Evolutionary conservation across 1,140 invertebrate genomes (phyloP).

Genomic region (Drosophila trapezifrons): DNA sequence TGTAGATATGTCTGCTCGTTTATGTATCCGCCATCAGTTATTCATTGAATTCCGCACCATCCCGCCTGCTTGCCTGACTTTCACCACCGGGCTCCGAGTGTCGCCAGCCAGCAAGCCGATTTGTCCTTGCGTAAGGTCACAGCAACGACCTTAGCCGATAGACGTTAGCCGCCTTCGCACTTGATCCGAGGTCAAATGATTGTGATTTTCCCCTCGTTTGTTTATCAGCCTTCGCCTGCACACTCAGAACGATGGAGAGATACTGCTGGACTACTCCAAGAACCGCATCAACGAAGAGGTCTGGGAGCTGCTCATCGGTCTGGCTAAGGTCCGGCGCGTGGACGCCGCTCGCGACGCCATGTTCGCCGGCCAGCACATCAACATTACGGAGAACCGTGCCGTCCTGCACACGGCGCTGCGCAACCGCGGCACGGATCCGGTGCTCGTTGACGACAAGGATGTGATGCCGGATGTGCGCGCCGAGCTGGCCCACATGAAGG

Average conservation of each 20-base stretch:
- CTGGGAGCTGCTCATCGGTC: constrained; percentile 90
- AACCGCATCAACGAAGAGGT: constrained; percentile 94
- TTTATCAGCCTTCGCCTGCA: constrained; percentile 88
- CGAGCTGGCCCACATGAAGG: constrained; percentile 97
- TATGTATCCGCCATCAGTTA: constrained; percentile 39
- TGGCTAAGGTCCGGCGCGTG: constrained; percentile 93
- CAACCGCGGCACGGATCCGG: constrained; percentile 91
- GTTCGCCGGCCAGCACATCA: constrained; percentile 98
- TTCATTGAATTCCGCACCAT: constrained; percentile 16
- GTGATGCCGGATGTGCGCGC: constrained; percentile 97
- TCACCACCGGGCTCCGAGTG: constrained; percentile 40
- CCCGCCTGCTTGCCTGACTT: constrained; percentile 21
- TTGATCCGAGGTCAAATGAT: constrained; percentile 65
- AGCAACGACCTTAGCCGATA: constrained; percentile 45
- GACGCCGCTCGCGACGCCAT: constrained; percentile 95
- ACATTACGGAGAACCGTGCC: constrained; percentile 98
- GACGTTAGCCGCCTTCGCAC: constrained; percentile 17
- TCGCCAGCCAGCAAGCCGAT: constrained; percentile 25
- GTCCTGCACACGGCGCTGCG: constrained; percentile 98
- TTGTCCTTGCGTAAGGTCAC: constrained; percentile 79
- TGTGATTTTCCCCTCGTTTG: constrained; percentile 34
- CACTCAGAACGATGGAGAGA: constrained; percentile 93
- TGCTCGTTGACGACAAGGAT: constrained; percentile 95
- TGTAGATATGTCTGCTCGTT: constrained; percentile 19
- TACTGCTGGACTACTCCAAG: constrained; percentile 98